Conservation (phyloP, 92 coral and sea anemone genomes). For the Paragorgia papillata region DNA sequence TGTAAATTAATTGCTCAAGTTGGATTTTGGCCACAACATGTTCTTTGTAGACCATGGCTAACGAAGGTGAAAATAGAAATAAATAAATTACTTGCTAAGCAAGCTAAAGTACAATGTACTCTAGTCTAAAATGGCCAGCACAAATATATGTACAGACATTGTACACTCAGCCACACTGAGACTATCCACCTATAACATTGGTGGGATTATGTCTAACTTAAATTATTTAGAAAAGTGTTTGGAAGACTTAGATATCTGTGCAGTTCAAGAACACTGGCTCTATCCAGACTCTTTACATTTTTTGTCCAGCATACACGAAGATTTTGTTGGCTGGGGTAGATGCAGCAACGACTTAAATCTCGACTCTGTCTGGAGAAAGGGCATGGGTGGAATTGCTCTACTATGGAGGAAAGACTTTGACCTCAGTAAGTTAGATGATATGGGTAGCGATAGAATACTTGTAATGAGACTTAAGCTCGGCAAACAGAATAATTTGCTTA, state of each 20-base stretch:
- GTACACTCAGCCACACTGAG: neutral
- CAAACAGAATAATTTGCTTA: neutral
- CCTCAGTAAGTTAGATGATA: neutral
- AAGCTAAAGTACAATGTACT: neutral
- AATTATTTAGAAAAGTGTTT: neutral
- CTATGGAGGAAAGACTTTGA: slow-evolving; percentile 11
- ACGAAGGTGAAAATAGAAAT: too few relatives aligned
- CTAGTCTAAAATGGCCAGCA: too few relatives aligned
- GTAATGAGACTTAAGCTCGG: neutral
- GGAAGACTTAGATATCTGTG: slow-evolving; percentile 10
- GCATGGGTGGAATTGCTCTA: slow-evolving; percentile 7
- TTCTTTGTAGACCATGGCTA: neutral
- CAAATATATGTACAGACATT: too few relatives aligned
- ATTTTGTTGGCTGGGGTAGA: slow-evolving; percentile 24
- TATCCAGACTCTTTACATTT: slow-evolving; percentile 16
- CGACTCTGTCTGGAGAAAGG: slow-evolving; percentile 12
- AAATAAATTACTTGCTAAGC: neutral
- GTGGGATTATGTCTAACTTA: neutral
- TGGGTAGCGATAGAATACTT: neutral
- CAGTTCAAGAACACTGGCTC: slow-evolving; percentile 14
- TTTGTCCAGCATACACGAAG: slow-evolving; percentile 4
- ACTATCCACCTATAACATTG: neutral
- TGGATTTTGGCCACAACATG: slow-evolving; percentile 24
- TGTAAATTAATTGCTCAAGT: neutral
- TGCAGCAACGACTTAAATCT: slow-evolving; percentile 1